These are phyloP conservation scores for Acanthoscelides obtectus DNA, from an alignment of 2,888 invertebrate genomes.

Conservation along the genomic window DNA sequence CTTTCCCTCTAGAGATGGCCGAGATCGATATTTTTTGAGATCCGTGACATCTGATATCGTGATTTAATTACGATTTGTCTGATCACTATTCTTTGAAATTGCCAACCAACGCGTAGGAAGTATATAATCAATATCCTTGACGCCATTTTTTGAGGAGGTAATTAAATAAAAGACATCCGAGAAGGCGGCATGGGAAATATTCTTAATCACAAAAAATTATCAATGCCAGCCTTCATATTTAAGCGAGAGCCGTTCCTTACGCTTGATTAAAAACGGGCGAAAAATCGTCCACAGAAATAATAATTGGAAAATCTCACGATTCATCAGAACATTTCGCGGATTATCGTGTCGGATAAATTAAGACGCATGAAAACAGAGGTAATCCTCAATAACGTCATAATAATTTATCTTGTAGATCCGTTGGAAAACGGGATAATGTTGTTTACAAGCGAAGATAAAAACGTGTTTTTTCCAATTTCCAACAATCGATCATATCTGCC, in stretches of 20 bases:
- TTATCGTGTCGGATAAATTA: neutral
- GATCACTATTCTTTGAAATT: too few relatives aligned
- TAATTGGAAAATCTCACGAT: neutral
- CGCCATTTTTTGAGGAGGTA: too few relatives aligned
- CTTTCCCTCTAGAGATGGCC: neutral
- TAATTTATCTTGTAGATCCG: neutral
- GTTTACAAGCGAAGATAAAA: neutral
- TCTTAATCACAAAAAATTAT: neutral
- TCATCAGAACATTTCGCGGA: neutral
- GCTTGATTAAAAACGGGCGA: neutral
- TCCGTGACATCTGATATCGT: too few relatives aligned
- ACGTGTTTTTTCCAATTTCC: neutral
- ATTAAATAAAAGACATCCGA: too few relatives aligned
- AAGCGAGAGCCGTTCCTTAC: neutral
- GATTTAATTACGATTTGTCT: too few relatives aligned
- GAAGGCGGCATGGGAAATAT: too few relatives aligned
- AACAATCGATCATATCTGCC: neutral
- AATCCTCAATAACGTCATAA: neutral
- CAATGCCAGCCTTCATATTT: neutral
- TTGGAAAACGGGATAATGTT: neutral
- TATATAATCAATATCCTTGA: too few relatives aligned
- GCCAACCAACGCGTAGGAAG: too few relatives aligned
- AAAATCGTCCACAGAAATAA: neutral
- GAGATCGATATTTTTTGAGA: too few relatives aligned
- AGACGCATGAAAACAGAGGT: neutral